Base-by-base conservation (phyloP, 2,797 vertebrate genomes). In the Channa striata region DNA sequence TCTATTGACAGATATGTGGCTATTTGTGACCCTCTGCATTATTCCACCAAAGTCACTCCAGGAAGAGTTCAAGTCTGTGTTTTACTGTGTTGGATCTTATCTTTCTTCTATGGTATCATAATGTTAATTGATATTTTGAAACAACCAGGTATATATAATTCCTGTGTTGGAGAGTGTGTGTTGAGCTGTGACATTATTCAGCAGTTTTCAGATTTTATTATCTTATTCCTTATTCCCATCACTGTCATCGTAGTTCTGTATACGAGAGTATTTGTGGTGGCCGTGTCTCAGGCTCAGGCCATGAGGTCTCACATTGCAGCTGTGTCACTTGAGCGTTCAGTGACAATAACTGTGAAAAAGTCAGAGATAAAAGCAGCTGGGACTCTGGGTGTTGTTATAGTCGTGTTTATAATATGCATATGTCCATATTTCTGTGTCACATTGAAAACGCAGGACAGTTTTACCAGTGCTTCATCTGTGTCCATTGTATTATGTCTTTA, bases 1-100 rank as follows among this genome's bases (percentile, higher is more conserved):
- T 86, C 75, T 2, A 2, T 56, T 33, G 80, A 85, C 16, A 68
- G 83, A 11, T 83, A 80, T 17, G 43, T 85, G 13, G 79, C 82
- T 14, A 66, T 79, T 46, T 79, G 72, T 43, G 39, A 40, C 11
- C 39, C 39, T 40, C 25, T 30, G 25, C 25, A 30, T 30, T 30
- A 30, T 30, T 30, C 25, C 25, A 30, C 25, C 25, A 30, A 2
- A 30, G 2, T 30, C 25, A 30, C 2, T 30, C 25, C 25, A 30
- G 6, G 25, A 30, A 30, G 25, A 30, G 25, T 30, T 30, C 2
- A 3, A 30, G 25, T 30, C 25, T 30, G 25, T 30, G 25, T 30
- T 30, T 30, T n/a, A 30, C 25, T 30, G 25, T 30, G 1, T 30
- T 30, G 25, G 25, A 4, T 30, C 25, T 30, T 30, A 2, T 30